A percentile compares a stretch with the other conserved stretches of the same genome.
These are phyloP conservation scores for Elgonia sp. DNA, from an alignment of 2,888 invertebrate species.

Conservation along the genomic window DNA sequence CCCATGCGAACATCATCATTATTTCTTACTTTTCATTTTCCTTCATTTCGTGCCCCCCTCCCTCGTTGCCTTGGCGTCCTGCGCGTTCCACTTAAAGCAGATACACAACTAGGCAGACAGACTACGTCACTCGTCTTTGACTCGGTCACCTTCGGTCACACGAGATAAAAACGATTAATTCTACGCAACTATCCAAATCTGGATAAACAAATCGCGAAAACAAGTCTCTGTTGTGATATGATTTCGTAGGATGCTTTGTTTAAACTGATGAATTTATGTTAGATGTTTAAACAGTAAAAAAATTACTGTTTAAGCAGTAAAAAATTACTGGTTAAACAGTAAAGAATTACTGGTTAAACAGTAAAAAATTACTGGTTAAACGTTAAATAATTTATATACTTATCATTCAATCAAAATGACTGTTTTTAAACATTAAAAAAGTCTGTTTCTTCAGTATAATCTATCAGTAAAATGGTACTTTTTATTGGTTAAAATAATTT, in stretches of 20 bases:
- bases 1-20: slow-evolving; percentile 60
- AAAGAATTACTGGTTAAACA: too few relatives aligned
- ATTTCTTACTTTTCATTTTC: slow-evolving; percentile 64
- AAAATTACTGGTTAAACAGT: too few relatives aligned
- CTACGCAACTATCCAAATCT: slow-evolving; percentile 46
- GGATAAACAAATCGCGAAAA: slow-evolving; percentile 61
- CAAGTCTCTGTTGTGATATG: slow-evolving; percentile 36
- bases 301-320: too few relatives aligned
- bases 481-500: too few relatives aligned
- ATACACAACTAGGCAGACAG: background rate
- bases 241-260: background rate
- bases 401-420: too few relatives aligned
- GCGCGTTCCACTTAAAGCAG: slow-evolving; percentile 9
- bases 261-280: too few relatives aligned
- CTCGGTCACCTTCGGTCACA: slow-evolving; percentile 75
- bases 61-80: background rate
- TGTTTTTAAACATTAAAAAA: too few relatives aligned
- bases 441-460: too few relatives aligned
- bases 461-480: too few relatives aligned
- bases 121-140: slow-evolving; percentile 62
- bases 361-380: too few relatives aligned
- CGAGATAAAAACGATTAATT: slow-evolving; percentile 64
- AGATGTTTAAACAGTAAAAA: too few relatives aligned
- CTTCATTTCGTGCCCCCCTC: slow-evolving; percentile 6
- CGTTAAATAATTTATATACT: too few relatives aligned